Conservation (phyloP, 2,797 vertebrate genomes). For the Helarctos malayanus region DNA sequence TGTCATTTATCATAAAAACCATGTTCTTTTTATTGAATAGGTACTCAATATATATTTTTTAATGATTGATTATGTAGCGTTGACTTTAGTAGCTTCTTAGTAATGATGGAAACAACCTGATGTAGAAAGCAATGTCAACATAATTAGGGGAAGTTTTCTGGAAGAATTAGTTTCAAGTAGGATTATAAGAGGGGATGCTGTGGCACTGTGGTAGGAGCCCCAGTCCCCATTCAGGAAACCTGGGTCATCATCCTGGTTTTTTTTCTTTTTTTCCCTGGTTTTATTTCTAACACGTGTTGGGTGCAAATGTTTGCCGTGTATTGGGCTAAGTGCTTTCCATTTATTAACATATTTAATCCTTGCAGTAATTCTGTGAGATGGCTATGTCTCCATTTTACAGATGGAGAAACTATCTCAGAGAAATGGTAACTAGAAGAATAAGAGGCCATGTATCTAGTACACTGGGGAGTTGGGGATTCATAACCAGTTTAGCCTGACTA, state of each 20-base stretch:
- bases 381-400: neutral
- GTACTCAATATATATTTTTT: constrained; percentile 20
- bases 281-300: neutral
- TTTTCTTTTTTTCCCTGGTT: neutral
- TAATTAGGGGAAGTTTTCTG: neutral
- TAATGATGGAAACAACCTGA: neutral
- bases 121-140: neutral
- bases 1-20: constrained; percentile 61
- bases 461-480: neutral
- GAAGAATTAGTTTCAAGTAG: neutral
- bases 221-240: neutral
- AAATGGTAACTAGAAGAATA: neutral
- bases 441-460: neutral
- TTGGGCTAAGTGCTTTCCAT: neutral
- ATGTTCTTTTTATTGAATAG: neutral
- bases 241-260: neutral
- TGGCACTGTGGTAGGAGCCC: fast-evolving
- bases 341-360: neutral
- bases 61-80: constrained; percentile 32
- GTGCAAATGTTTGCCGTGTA: neutral
- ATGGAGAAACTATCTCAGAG: neutral
- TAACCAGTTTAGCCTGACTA: neutral
- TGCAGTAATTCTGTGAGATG: neutral
- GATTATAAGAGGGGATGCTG: neutral
- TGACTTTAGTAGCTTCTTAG: constrained; percentile 38